Conservation (phyloP, 1,140 invertebrate species). For the Aphelenchoides fujianensis region DNA sequence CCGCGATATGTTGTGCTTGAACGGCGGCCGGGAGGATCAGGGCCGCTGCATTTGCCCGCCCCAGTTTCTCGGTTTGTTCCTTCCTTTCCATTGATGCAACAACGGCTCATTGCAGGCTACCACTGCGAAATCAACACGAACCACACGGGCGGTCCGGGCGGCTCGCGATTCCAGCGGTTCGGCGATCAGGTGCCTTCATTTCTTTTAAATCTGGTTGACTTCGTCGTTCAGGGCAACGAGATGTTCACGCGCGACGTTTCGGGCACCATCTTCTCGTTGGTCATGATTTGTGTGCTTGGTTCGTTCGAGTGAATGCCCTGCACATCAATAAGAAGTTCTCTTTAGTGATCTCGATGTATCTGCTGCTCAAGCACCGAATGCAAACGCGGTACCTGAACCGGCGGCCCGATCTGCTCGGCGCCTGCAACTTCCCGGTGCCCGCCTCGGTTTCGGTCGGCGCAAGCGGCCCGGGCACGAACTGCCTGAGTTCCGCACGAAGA, state of each 20-base stretch:
- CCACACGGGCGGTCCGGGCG: conserved; percentile 36
- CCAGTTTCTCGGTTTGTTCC: conserved; percentile 57
- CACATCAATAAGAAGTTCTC: conserved; percentile 21
- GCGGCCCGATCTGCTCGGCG: conserved; percentile 43
- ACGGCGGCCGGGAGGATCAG: conserved; percentile 50
- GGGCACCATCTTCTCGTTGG: conserved; percentile 59
- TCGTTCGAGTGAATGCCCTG: neutral
- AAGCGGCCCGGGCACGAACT: conserved; percentile 7
- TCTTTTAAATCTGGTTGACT: too few relatives aligned
- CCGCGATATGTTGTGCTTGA: conserved; percentile 58
- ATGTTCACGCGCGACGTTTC: conserved; percentile 58
- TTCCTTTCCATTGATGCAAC: too few relatives aligned
- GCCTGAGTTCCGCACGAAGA: conserved; percentile 36
- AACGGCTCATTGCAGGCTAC: too few relatives aligned
- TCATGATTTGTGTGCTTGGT: conserved; percentile 58
- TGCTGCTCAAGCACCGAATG: conserved; percentile 62
- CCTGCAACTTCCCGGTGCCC: conserved; percentile 45
- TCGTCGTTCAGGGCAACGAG: conserved; percentile 51
- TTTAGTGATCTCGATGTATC: conserved; percentile 56
- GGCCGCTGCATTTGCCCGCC: conserved; percentile 54
- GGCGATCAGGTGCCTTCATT: conserved; percentile 48
- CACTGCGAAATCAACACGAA: conserved; percentile 58
- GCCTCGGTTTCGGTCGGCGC: neutral
- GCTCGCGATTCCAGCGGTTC: conserved; percentile 54
- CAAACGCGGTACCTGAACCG: conserved; percentile 50